Evolutionary conservation across 2,113 vertebrate genomes (phyloP).

Genomic region (Vidua macroura): DNA sequence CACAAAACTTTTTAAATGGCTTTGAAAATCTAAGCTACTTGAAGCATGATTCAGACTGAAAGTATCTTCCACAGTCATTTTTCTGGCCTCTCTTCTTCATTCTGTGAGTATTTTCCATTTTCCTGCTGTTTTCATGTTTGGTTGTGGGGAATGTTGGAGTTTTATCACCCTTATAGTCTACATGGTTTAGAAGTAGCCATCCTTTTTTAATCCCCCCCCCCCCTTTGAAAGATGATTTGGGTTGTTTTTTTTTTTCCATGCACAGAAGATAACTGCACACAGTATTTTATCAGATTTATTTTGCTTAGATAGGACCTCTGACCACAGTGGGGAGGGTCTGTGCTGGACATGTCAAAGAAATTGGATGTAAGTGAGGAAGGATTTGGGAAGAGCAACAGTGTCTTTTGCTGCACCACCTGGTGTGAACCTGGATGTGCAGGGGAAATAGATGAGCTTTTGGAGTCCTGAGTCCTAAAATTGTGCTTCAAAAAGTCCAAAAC

Average conservation of each 20-base stretch:
- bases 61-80: neutral
- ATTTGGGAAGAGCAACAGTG: neutral
- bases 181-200: neutral
- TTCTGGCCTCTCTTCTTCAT: neutral
- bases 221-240: neutral
- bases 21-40: neutral
- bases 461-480: neutral
- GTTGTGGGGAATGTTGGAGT: neutral
- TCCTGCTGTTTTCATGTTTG: neutral
- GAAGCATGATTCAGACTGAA: neutral
- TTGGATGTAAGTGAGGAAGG: neutral
- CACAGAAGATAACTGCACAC: neutral
- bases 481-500: neutral
- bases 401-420: neutral
- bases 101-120: neutral
- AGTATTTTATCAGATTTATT: neutral
- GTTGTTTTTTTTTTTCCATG: fast-evolving
- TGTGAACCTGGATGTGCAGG: neutral
- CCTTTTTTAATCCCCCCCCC: neutral
- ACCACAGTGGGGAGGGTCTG: neutral
- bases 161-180: neutral
- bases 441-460: neutral
- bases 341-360: neutral
- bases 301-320: neutral
- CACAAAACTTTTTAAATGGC: neutral